Evolutionary conservation across 2,797 vertebrate species (phyloP).

Genomic region (Coilia nasus): DNA sequence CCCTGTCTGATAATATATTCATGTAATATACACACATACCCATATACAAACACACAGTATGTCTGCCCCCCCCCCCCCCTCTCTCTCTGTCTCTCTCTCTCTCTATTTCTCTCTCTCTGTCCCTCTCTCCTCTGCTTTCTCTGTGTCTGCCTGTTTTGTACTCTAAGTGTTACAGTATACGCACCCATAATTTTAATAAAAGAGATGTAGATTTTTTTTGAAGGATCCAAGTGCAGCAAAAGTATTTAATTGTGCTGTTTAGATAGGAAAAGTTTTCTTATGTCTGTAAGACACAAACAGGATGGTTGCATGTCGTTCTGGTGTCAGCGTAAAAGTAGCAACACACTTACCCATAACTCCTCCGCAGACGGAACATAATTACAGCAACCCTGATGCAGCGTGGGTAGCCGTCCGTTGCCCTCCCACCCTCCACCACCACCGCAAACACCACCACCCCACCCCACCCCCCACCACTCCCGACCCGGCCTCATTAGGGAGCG

Average conservation of each 20-base stretch:
- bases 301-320: neutral
- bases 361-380: neutral
- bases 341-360: neutral
- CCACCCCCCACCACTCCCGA: neutral
- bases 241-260: neutral
- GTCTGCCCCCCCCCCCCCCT: neutral
- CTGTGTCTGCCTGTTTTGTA: too few relatives aligned
- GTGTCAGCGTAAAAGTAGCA: neutral
- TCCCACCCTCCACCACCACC: neutral
- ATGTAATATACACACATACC: neutral
- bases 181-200: neutral
- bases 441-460: neutral
- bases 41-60: neutral
- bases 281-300: too few relatives aligned
- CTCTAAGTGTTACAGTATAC: too few relatives aligned
- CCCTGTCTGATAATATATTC: neutral
- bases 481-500: neutral
- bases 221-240: neutral
- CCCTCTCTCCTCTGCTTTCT: neutral
- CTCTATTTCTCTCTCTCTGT: neutral
- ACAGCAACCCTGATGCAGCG: slow-evolving; percentile 15
- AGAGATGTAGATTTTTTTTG: neutral
- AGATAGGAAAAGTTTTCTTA: neutral
- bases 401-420: neutral
- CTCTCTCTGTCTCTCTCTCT: neutral